Base-by-base conservation (phyloP, 1,140 invertebrate genomes). In the Brachionus sp. region DNA sequence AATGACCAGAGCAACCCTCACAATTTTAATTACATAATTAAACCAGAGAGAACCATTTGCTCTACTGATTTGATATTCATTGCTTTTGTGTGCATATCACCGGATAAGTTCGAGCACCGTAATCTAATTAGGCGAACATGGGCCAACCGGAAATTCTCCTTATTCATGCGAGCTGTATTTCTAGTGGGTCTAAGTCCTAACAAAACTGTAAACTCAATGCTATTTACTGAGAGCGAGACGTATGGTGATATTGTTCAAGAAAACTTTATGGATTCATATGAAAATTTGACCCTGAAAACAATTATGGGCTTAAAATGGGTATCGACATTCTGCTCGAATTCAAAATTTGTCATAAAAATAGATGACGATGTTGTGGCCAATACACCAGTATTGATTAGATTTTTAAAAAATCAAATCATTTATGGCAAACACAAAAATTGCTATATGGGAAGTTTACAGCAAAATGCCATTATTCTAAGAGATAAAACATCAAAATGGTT, bases 221-320 rank as follows among this genome's bases (percentile, higher is more conserved):
- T 77, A 6, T 3, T 50, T 13, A 13, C 75, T 1, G 85, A 86
- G 46, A 84, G 62, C 42, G n/a, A 80, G 16, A 73, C 35, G 13
- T 84, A 86, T 39, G 77, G 77, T 12, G 85, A 86, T 53, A 85
- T 86, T 44, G 66, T 85, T 44, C 85, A 86, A 57, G 84, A 84
- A 75, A 66, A 86, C 73, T 86, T 86, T 39, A 6, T 83, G 6
- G 85, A 86, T 66, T 57, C 84, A 0, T 84, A 86, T 42, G 25
- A 57, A 7, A 86, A 86, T 77, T 80, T 85, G n/a, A 84, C 85
- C 9, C 37, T 82, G 9, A 86, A 86, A 70, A 82, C 78, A 16
- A 70, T 86, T 13, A 86, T 85, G 85, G 85, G 80, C 2, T 83
- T 84, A n/a, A 84, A 84, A 70, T 86, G 85, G 85, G 77, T 83